A percentile compares a stretch with the other conserved stretches of the same genome.
Evolutionary conservation across 2,888 invertebrate genomes (phyloP).

Genomic region (Pyrrhosoma nymphula): DNA sequence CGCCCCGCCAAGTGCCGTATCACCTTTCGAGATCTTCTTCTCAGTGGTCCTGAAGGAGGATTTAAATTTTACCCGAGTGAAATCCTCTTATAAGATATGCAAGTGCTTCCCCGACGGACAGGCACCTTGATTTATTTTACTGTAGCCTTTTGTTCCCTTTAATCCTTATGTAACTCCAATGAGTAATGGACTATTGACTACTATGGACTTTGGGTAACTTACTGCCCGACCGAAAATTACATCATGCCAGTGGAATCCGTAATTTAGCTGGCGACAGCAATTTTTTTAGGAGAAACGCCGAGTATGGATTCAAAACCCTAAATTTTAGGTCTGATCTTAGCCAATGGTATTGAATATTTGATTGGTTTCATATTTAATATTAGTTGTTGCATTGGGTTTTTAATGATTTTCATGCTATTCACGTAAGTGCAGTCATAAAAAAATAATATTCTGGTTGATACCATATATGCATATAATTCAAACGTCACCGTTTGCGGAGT

Average conservation of each 20-base stretch:
- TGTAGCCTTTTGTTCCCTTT: not conserved
- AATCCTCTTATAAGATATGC: conserved; percentile 32
- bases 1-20: conserved; percentile 10
- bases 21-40: conserved; percentile 37
- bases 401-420: no score
- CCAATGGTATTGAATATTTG: no score
- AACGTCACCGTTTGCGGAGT: no score
- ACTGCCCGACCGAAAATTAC: not conserved
- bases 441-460: no score
- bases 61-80: conserved; percentile 38
- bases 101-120: not conserved
- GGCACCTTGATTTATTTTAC: not conserved
- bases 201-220: not conserved
- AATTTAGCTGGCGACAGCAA: no score
- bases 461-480: no score
- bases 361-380: no score
- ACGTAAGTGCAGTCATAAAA: no score
- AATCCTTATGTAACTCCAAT: conserved; percentile 8
- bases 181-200: not conserved
- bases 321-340: no score
- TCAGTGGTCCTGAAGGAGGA: conserved; percentile 20
- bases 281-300: no score
- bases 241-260: not conserved
- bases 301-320: no score
- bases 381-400: no score